Evolutionary conservation across 1,140 invertebrate species (phyloP).

Genomic region (Zophobas morio): DNA sequence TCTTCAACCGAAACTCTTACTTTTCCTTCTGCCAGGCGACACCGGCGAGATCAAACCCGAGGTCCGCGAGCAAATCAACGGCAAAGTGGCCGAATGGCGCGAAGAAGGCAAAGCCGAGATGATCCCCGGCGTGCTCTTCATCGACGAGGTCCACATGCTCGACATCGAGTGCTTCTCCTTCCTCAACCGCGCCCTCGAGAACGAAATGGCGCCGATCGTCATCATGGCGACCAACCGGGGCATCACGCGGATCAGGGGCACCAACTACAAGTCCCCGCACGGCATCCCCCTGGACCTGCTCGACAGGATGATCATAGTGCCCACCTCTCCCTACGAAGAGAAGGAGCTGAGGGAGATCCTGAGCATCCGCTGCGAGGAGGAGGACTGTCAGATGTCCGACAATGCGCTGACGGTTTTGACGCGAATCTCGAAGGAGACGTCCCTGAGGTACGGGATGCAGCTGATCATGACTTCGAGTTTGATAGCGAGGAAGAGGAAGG

Average conservation of each 20-base stretch:
- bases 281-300: slow-evolving; percentile 97
- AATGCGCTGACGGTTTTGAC: slow-evolving; percentile 94
- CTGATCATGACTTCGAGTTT: slow-evolving; percentile 96
- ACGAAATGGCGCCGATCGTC: slow-evolving; percentile 96
- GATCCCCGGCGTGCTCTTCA: slow-evolving; percentile 94
- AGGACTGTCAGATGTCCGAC: slow-evolving; percentile 95
- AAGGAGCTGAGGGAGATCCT: slow-evolving; percentile 94
- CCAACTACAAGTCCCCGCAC: slow-evolving; percentile 94
- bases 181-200: slow-evolving; percentile 95
- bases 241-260: slow-evolving; percentile 96
- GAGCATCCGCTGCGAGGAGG: slow-evolving; percentile 89
- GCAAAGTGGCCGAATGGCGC: slow-evolving; percentile 98
- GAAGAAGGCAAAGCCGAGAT: slow-evolving; percentile 99
- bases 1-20: not conserved
- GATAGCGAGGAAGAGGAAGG: slow-evolving; percentile 87
- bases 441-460: slow-evolving; percentile 97
- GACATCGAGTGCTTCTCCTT: slow-evolving; percentile 99
- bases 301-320: slow-evolving; percentile 96
- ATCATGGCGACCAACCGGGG: slow-evolving; percentile 99
- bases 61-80: slow-evolving; percentile 98
- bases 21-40: slow-evolving; percentile 78
- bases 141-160: slow-evolving; percentile 98
- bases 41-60: slow-evolving; percentile 99
- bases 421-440: slow-evolving; percentile 93
- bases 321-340: slow-evolving; percentile 90